phyloP scores from a whole-genome alignment of 2,888 invertebrate genomes.

The Caenorhabditis panamensis region DNA sequence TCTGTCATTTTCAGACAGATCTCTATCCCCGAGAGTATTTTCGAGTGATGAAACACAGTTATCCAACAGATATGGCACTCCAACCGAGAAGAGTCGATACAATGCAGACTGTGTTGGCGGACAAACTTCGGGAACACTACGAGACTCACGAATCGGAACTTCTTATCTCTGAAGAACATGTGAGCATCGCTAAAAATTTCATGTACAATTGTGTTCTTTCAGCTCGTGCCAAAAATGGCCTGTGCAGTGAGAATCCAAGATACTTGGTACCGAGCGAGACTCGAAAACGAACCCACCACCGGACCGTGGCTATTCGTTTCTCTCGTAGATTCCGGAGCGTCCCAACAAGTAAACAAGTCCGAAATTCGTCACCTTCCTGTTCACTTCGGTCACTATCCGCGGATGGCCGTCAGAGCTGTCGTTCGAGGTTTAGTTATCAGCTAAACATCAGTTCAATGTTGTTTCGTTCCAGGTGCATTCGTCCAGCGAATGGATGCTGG shows the following conservation, averaged over 20 bases:
- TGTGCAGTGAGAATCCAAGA: constrained; percentile 29
- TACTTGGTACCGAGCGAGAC: constrained; percentile 35
- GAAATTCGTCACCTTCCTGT: constrained; percentile 15
- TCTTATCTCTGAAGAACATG: constrained; percentile 9
- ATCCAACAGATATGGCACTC: constrained; percentile 28
- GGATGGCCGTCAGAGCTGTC: constrained; percentile 23
- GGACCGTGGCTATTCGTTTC: constrained; percentile 28
- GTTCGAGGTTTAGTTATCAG: constrained; percentile 10
- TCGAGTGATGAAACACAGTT: constrained; percentile 38
- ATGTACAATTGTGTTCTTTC: neutral
- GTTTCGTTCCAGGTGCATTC: constrained; percentile 16
- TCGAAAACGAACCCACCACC: constrained; percentile 12
- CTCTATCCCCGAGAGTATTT: constrained; percentile 40
- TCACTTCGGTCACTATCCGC: constrained; percentile 47
- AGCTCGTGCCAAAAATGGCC: constrained; percentile 30
- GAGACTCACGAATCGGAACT: neutral
- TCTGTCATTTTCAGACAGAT: constrained; percentile 29
- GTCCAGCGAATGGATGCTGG: constrained; percentile 36
- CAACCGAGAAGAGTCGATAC: constrained; percentile 46
- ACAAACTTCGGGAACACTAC: constrained; percentile 27
- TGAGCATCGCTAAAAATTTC: neutral
- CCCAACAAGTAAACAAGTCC: constrained; percentile 2
- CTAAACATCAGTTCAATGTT: neutral
- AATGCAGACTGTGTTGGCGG: neutral
- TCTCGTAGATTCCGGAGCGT: constrained; percentile 32